Base-by-base conservation (phyloP, 2,797 vertebrate genomes). In the Liparis tanakae region DNA sequence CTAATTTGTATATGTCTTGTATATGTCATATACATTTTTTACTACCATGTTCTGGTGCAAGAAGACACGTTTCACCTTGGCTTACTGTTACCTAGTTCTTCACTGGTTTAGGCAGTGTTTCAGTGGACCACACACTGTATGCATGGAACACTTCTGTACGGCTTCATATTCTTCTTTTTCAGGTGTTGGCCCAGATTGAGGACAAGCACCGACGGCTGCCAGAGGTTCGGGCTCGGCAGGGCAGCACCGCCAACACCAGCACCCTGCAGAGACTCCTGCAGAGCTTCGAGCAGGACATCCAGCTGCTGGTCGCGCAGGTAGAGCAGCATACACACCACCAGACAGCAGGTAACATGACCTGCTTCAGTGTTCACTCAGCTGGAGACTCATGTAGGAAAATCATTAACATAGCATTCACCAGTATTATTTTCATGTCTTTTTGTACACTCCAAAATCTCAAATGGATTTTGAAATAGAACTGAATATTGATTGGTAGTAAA, bases 251-350 rank as follows among this genome's bases (percentile, higher is more conserved):
- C 0, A 95, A 95, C 88, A 96, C 97, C 33, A 95, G 93, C 25
- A 94, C 95, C 10, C 85, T 98, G 84, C 97, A 98, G 79, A 93
- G 98, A 54, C 93, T 97, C 1, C 85, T 99, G 79, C 93, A 95
- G 12, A 94, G 95, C 78, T 98, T 99, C 3, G 97, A 99, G 67
- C 97, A 97, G 0, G 97, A 98, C 71, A 95, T 98, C 51, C 97
- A 98, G 93, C 94, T 96, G 58, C 92, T 99, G 17, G 97, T 97
- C 89, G 90, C 94, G 1, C 96, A 97, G 93, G 97, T 97, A 81
- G 20, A 15, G 71, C 80, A 83, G 37, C 65, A 46, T 14, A 5
- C 43, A 64, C 48, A 33, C 12, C 1, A 44, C 0, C 39, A 13
- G 50, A 0, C 39, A 13, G 48, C 61, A 51, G 59, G 9, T 1